These are phyloP conservation scores for Pagrus major DNA, from an alignment of 2,113 vertebrate genomes.

Conservation along the genomic window DNA sequence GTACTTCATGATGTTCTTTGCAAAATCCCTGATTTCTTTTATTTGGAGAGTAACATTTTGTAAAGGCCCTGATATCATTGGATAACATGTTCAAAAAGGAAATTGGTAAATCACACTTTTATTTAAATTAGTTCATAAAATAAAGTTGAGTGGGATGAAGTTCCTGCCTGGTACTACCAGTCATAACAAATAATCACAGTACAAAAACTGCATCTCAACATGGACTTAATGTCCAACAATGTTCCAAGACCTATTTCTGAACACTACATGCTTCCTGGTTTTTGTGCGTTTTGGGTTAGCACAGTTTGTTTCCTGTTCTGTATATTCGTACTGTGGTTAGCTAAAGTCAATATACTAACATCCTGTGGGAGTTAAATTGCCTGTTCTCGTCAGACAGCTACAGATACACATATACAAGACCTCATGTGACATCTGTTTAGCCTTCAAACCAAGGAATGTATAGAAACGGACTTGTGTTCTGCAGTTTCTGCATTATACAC, in stretches of 20 bases:
- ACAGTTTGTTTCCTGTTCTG: slow-evolving; percentile 44
- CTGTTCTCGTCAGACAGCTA: slow-evolving; percentile 10
- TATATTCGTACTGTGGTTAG: slow-evolving; percentile 29
- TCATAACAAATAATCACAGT: slow-evolving; percentile 20
- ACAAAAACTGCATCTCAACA: slow-evolving; percentile 15
- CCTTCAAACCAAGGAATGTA: neutral
- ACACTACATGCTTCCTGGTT: slow-evolving; percentile 13
- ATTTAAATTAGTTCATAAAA: neutral
- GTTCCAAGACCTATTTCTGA: slow-evolving; percentile 36
- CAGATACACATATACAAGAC: neutral
- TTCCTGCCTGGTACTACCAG: neutral
- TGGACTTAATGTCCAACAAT: neutral
- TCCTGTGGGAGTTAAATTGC: slow-evolving; percentile 20
- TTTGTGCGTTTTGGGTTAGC: slow-evolving; percentile 32
- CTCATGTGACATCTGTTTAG: neutral
- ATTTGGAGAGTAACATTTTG: neutral
- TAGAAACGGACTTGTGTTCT: neutral
- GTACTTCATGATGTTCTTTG: neutral
- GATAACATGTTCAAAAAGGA: neutral
- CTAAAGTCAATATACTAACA: slow-evolving; percentile 31
- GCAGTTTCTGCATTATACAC: neutral
- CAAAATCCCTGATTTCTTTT: neutral
- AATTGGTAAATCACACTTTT: slow-evolving; percentile 1
- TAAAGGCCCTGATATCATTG: neutral
- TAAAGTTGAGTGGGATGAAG: neutral